These are phyloP conservation scores for Euura saliciscinereae DNA, from an alignment of 1,140 invertebrate species.

Conservation along the genomic window DNA sequence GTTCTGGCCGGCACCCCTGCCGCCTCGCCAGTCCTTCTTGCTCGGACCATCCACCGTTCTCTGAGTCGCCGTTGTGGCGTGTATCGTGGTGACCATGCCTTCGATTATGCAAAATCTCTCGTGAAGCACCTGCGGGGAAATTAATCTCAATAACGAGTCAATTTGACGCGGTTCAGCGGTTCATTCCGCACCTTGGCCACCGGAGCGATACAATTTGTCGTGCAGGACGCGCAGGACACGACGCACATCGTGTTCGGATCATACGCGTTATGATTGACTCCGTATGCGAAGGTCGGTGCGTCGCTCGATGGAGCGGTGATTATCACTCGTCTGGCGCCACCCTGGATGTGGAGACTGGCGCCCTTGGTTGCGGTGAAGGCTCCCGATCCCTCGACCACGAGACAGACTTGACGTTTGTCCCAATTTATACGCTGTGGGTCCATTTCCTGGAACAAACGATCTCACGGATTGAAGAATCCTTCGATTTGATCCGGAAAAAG, in stretches of 20 bases:
- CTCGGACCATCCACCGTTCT: slow-evolving; percentile 76
- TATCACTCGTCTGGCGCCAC: slow-evolving; percentile 73
- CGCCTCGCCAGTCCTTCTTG: slow-evolving; percentile 68
- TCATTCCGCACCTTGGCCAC: slow-evolving; percentile 62
- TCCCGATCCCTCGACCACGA: slow-evolving; percentile 52
- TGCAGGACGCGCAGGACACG: slow-evolving; percentile 76
- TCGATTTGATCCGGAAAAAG: not conserved
- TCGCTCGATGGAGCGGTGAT: slow-evolving; percentile 77
- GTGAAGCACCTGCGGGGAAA: slow-evolving; percentile 59
- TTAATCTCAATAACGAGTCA: not conserved
- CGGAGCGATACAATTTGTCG: slow-evolving; percentile 77
- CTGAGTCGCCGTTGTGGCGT: slow-evolving; percentile 77
- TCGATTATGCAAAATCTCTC: slow-evolving; percentile 76
- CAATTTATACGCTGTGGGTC: slow-evolving; percentile 38
- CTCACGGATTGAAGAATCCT: not conserved
- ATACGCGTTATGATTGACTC: slow-evolving; percentile 71
- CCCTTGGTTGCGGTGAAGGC: slow-evolving; percentile 75
- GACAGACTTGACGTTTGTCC: not conserved
- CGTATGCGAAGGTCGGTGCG: slow-evolving; percentile 71
- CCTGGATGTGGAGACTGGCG: slow-evolving; percentile 64
- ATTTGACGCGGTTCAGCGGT: not conserved
- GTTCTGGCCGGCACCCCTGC: slow-evolving; percentile 67
- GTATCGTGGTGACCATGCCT: slow-evolving; percentile 78
- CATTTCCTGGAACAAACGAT: slow-evolving; percentile 38
- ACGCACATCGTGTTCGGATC: slow-evolving; percentile 47